Conservation (phyloP, 2,113 vertebrate species). For the Varanus komodoensis region DNA sequence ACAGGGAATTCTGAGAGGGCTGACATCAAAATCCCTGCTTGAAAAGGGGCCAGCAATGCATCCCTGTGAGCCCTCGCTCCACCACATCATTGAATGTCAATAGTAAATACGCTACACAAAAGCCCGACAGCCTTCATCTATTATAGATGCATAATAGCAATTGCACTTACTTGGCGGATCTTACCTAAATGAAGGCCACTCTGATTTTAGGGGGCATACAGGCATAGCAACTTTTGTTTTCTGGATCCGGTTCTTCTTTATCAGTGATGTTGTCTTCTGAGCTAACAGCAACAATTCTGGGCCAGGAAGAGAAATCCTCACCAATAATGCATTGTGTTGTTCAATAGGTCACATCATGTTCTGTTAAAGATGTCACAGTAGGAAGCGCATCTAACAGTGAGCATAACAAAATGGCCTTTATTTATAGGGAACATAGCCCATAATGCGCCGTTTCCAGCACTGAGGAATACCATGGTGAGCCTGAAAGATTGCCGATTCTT, state of each 20-base stretch:
- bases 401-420: conserved; percentile 65
- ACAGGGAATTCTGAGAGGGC: too few relatives aligned
- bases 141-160: too few relatives aligned
- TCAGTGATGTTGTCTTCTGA: conserved; percentile 58
- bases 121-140: background rate
- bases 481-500: conserved; percentile 58
- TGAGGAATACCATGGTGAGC: conserved; percentile 43
- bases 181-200: background rate
- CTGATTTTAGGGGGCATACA: background rate
- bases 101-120: background rate
- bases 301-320: conserved; percentile 22
- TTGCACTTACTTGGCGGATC: background rate
- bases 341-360: conserved; percentile 61
- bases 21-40: too few relatives aligned
- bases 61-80: too few relatives aligned
- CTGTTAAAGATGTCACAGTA: conserved; percentile 58
- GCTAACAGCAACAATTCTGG: conserved; percentile 44
- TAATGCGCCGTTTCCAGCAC: conserved; percentile 61
- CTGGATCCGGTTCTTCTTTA: conserved; percentile 48
- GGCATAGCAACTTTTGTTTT: conserved; percentile 14
- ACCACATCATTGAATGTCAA: background rate
- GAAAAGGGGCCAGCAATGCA: too few relatives aligned
- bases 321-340: conserved; percentile 58
- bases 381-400: conserved; percentile 51
- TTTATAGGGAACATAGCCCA: conserved; percentile 61